Percentiles rank a stretch among this genome's conserved stretches.
These are phyloP conservation scores for Limonius californicus DNA, from an alignment of 1,140 invertebrate species.

Conservation along the genomic window DNA sequence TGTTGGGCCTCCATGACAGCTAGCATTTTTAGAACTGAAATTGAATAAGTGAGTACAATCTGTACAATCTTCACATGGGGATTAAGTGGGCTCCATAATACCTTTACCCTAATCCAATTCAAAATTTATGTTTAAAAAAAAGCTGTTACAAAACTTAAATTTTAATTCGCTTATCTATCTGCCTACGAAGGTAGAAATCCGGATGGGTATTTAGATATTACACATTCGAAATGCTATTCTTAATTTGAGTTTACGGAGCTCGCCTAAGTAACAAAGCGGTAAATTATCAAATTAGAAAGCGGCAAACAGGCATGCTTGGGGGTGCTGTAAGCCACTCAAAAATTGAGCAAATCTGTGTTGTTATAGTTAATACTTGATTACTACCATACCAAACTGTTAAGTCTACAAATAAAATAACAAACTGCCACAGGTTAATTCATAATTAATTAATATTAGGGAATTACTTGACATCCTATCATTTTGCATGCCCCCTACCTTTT, in stretches of 20 bases:
- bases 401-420: neutral
- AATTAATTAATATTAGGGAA: neutral
- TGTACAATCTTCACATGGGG: too few species aligned
- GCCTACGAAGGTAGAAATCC: too few species aligned
- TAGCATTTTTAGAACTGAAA: conserved; percentile 42
- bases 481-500: neutral
- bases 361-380: neutral
- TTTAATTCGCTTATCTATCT: neutral
- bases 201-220: too few species aligned
- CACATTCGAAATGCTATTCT: too few species aligned
- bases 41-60: neutral
- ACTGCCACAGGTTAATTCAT: neutral
- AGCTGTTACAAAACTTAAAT: neutral
- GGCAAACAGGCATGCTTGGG: neutral
- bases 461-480: neutral
- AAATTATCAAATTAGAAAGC: neutral
- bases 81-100: too few species aligned
- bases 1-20: conserved; percentile 40
- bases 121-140: neutral
- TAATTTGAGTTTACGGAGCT: too few species aligned
- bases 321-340: neutral
- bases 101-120: neutral
- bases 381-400: neutral
- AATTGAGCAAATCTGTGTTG: neutral
- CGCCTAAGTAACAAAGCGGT: too few species aligned